These are phyloP conservation scores for Ornithoptera priamus DNA, from an alignment of 2,888 invertebrate genomes.

Conservation along the genomic window DNA sequence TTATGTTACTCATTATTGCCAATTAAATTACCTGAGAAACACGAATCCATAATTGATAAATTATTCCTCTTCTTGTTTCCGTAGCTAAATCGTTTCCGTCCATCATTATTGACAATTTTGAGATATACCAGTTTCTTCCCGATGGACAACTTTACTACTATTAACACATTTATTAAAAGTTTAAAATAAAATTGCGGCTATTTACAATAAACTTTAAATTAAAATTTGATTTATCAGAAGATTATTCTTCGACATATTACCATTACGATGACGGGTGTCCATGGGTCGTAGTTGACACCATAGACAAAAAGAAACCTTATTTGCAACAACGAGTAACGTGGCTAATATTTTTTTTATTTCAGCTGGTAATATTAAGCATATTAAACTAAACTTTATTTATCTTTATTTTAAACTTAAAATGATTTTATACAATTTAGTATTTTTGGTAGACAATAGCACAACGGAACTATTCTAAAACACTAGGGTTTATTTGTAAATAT, in stretches of 20 bases:
- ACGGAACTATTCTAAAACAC: too few relatives aligned
- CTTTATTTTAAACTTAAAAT: too few relatives aligned
- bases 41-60: conserved; percentile 84
- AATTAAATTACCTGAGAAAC: conserved; percentile 81
- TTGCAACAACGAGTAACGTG: conserved; percentile 25
- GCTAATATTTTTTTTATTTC: not conserved
- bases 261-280: conserved; percentile 26
- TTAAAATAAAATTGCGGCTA: conserved; percentile 11
- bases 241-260: conserved; percentile 33
- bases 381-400: not conserved
- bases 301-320: conserved; percentile 23
- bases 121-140: conserved; percentile 32
- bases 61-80: conserved; percentile 80
- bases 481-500: too few relatives aligned
- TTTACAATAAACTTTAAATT: conserved; percentile 31
- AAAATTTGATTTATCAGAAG: conserved; percentile 31
- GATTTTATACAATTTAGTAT: too few relatives aligned
- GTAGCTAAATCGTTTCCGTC: conserved; percentile 85
- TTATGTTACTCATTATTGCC: conserved; percentile 1
- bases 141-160: conserved; percentile 40
- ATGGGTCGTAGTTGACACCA: conserved; percentile 15
- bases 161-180: conserved; percentile 28
- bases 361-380: not conserved
- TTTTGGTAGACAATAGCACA: too few relatives aligned
- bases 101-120: conserved; percentile 72